These are phyloP conservation scores for Tragelaphus scriptus DNA, from an alignment of 2,113 vertebrate genomes.

Conservation along the genomic window DNA sequence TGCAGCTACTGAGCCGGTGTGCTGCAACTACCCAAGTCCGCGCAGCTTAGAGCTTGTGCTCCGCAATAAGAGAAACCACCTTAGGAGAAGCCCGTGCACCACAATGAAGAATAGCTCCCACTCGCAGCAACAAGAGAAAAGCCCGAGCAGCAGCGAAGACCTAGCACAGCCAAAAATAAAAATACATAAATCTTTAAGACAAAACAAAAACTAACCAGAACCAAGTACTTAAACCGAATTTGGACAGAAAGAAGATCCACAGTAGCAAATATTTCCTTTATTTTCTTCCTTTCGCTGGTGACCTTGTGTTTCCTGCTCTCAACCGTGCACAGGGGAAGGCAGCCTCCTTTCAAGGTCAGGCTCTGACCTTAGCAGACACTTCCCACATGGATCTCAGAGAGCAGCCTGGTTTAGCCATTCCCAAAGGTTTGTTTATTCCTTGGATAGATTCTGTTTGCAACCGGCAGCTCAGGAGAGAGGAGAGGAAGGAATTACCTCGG, in stretches of 20 bases:
- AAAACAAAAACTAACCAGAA: neutral
- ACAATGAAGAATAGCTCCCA: neutral
- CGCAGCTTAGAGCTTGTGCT: neutral
- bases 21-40: neutral
- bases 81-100: neutral
- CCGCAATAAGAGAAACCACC: neutral
- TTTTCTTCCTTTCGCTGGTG: neutral
- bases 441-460: slow-evolving; percentile 28
- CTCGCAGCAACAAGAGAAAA: neutral
- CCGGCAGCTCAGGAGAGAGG: slow-evolving; percentile 32
- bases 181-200: neutral
- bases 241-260: neutral
- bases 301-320: neutral
- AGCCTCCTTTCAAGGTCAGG: neutral
- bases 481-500: slow-evolving; percentile 56
- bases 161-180: neutral
- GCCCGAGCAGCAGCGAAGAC: neutral
- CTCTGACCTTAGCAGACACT: neutral
- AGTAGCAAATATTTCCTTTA: neutral
- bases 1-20: neutral
- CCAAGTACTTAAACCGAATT: neutral
- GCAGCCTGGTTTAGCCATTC: neutral
- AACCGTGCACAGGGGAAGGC: neutral
- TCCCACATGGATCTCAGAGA: neutral
- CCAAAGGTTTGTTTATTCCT: slow-evolving; percentile 33